Base-by-base conservation (phyloP, 1,140 invertebrate species). In the Reticulitermes speratus region DNA sequence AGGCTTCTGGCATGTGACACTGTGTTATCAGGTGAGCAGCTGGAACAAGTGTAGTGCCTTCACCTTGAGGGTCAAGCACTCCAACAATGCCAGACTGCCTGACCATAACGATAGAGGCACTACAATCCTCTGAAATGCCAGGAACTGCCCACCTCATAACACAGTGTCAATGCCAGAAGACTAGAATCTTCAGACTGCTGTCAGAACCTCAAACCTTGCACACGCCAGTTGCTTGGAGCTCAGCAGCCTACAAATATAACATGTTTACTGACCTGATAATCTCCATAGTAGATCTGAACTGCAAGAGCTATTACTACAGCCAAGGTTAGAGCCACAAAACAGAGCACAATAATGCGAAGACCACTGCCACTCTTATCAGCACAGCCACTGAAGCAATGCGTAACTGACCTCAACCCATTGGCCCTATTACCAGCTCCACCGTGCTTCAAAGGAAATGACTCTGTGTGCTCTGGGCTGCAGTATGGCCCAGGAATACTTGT, bases 271-370 rank as follows among this genome's bases (percentile, higher is more conserved):
- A 94, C 94, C 91, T 95, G 93, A 90, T 93, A 93, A 88, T 95
- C 93, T 11, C 94, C 93, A 89, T 93, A 94, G 89, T 94, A 92
- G 87, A 95, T 94, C 90, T 95, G 94, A 75, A 94, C 91, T 85
- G 94, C 90, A 44, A 96, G 91, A 16, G 94, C 94, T 52, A 94
- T 88, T 3, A 95, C 96, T 86, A 96, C 93, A 85, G 94, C 92
- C 84, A 93, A 88, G 16, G 94, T 93, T 88, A 96, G 91, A n/a
- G 90, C 88, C 21, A 91, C 87, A 85, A 93, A 92, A 82, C 91
- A 92, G 32, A 90, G 89, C n/a, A 92, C 89, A 85, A 94, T 93
- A 7, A 93, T 89, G 87, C 90, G 91, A 59, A 94, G 90, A 32
- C 91, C 90, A 85, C 91, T 90, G 87, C 90, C 91, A 86, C 91